Evolutionary conservation across 1,140 invertebrate species (phyloP), one percentile per base, ranked within the genome.

Genomic region (Metopolophium dirhodum): DNA sequence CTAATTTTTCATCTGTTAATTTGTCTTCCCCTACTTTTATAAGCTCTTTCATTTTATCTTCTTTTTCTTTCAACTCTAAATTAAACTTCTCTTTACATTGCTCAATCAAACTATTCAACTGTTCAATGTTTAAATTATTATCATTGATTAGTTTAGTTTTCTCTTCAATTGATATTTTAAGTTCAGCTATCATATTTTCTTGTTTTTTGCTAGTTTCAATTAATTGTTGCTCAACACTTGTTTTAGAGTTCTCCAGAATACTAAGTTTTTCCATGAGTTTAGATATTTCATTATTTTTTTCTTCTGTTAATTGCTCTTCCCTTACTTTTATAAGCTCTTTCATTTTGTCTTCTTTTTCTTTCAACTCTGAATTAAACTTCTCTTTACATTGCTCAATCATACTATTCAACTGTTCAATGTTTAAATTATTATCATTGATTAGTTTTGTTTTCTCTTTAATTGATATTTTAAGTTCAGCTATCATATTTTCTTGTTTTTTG

Each of bases 301-400:
- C 1, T 68, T 23, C 2, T 4, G 37, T 45, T 22, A 91, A 77
- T 68, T 91, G 45, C 0, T 82, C 57, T 4, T 91, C n/a, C 30
- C 35, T 68, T 3, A 49, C 37, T 49, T 91, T 51, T 14, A 35
- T 49, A 37, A 51, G 18, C 37, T 91, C 90, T 2, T 91, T 82
- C 3, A 91, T 49, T 49, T 51, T 82, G 14, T 91, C n/a, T 49
- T 91, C 68, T n/a, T 83, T 91, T 83, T 91, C 90, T 82, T 91
- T 91, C 20, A 83, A 47, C 20, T 49, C 35, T 8, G 22, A 7
- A 35, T 91, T 49, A 20, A 51, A 92, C 18, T 83, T 47, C 35
- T 49, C n/a, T 92, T 92, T 92, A 51, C n/a, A 20, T 20, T 7
- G 0, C 2, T 3, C 11, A n/a, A 83, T 49, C 2, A 30, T 35